Base-by-base conservation (phyloP, 2,113 vertebrate genomes). In the Thinocorus orbignyianus region DNA sequence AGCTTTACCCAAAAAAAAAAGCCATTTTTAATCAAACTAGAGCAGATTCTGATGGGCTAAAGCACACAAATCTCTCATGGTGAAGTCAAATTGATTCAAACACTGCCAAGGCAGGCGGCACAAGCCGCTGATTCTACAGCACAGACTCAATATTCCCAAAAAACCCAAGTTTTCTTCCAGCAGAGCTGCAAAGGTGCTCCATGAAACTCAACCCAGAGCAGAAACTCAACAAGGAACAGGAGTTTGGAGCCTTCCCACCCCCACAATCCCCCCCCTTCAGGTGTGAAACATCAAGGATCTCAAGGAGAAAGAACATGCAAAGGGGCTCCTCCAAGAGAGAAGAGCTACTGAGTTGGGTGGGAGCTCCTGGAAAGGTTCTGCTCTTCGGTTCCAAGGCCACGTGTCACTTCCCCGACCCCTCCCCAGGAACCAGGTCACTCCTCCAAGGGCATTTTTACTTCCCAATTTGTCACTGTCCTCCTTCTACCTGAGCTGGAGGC, bases 401-500 rank as follows among this genome's bases (percentile, higher is more conserved):
- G 25, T 2, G 22, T 78, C 68, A 71, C 54, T 85, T 16, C 88
- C 84, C 93, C 62, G 94, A 84, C 85, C 97, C 95, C 97, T 94
- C 73, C 94, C 93, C 42, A 79, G 55, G 90, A 88, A 94, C 64
- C 92, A 86, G 93, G 66, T 81, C 66, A n/a, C 4, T 35, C 85
- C 68, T 78, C 88, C 51, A 13, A 81, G 17, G 54, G 51, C 23
- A 15, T 2, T 30, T 30, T 51, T 69, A 46, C 23, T 62, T 77
- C 80, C 94, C 81, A 71, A 80, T 92, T 74, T 93, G 88, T 90
- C 95, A 97, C 42, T 78, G 94, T 91, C 78, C 86, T 94, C 95
- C 97, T 96, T 95, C 97, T 99, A 99, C 99, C 99, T 99, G 99
- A 92, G 98, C 96, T 58, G 98, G 98, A 92, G 98, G 98, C 1